Percentiles rank a stretch among this genome's conserved stretches.
Conservation (phyloP, 2,113 vertebrate species). For the Clarias macrocephalus region DNA sequence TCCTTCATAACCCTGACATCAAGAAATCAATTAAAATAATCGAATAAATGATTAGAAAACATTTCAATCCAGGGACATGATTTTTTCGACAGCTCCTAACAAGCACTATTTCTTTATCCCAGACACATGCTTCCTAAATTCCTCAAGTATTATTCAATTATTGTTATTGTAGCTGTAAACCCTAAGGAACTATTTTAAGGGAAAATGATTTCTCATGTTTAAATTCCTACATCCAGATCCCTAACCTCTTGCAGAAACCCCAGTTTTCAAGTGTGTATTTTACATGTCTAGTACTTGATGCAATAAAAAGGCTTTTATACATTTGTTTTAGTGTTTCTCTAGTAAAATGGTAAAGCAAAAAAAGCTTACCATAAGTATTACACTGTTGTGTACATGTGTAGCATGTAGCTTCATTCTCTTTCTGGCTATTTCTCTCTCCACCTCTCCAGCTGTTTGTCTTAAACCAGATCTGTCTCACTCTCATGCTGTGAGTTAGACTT, state of each 20-base stretch:
- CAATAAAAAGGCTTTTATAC: not conserved
- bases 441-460: constrained; percentile 36
- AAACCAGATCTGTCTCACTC: constrained; percentile 41
- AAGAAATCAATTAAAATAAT: not conserved
- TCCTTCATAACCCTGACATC: not conserved
- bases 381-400: not conserved
- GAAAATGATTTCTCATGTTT: not conserved
- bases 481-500: constrained; percentile 54
- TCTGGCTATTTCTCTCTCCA: not conserved
- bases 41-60: not conserved
- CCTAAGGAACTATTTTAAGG: not conserved
- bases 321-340: not conserved
- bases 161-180: constrained; percentile 1
- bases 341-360: not conserved
- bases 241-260: not conserved
- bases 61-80: not conserved
- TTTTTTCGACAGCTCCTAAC: not conserved
- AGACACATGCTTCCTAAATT: not conserved
- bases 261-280: not conserved
- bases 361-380: not conserved
- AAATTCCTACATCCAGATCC: not conserved
- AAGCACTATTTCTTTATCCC: not conserved
- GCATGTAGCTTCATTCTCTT: not conserved
- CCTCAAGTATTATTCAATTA: not conserved
- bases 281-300: not conserved